These are phyloP conservation scores for Cynaeus angustus DNA, from an alignment of 2,888 invertebrate species.

Conservation along the genomic window DNA sequence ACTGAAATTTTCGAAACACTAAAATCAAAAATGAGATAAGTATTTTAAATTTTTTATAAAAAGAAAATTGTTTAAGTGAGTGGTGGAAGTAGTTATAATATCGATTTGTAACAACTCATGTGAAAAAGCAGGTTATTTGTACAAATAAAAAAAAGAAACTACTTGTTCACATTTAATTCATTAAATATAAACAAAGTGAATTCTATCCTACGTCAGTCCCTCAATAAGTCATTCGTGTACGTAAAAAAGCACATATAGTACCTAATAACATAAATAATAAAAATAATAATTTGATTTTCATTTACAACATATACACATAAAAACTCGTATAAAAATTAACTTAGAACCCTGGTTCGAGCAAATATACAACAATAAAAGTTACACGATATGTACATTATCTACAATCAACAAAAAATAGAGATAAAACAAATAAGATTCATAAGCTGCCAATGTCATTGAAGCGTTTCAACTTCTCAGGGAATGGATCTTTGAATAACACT, in stretches of 20 bases:
- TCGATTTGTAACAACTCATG: too few species aligned
- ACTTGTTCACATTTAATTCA: conserved; percentile 11
- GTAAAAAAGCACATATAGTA: conserved; percentile 25
- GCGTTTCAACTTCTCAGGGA: conserved; percentile 88
- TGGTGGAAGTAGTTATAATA: too few species aligned
- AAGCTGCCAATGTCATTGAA: conserved; percentile 93
- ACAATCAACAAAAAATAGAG: conserved; percentile 50
- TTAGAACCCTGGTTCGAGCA: conserved; percentile 58
- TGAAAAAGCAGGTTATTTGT: too few species aligned
- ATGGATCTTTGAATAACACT: conserved; percentile 90
- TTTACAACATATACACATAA: conserved; percentile 61
- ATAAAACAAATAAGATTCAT: conserved; percentile 48
- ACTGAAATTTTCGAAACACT: too few species aligned
- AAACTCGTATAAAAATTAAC: conserved; percentile 58
- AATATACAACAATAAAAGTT: conserved; percentile 57
- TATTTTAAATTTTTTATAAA: too few species aligned
- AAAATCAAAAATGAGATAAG: too few species aligned
- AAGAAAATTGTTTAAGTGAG: too few species aligned
- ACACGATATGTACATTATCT: conserved; percentile 59
- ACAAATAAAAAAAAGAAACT: too few species aligned
- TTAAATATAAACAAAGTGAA: conserved; percentile 32
- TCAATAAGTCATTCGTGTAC: conserved; percentile 31
- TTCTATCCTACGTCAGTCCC: conserved; percentile 40
- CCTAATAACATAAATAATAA: conserved; percentile 32
- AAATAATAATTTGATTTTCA: conserved; percentile 50